Evolutionary conservation across 2,888 invertebrate species (phyloP).

Genomic region (Eumerus sabulonum): DNA sequence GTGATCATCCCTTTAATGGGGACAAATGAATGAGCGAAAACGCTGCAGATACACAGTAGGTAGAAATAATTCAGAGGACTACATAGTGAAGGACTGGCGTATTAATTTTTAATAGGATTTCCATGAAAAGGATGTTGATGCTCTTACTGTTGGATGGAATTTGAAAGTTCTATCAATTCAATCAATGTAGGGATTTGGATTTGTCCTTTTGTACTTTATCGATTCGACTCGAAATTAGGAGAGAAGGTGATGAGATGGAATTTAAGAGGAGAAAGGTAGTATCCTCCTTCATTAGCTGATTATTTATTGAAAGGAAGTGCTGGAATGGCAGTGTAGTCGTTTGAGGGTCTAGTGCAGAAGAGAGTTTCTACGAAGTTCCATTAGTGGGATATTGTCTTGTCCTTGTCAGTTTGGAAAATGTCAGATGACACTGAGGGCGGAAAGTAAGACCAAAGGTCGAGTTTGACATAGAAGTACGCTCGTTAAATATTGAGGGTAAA

Average conservation of each 20-base stretch:
- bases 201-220: slow-evolving; percentile 9
- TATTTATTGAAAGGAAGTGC: slow-evolving; percentile 54
- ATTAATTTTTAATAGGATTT: slow-evolving; percentile 65
- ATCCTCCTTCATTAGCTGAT: slow-evolving; percentile 25
- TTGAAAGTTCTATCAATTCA: slow-evolving; percentile 15
- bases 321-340: too few relatives aligned
- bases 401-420: too few relatives aligned
- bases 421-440: too few relatives aligned
- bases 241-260: background rate
- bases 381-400: too few relatives aligned
- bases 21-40: background rate
- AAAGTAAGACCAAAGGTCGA: too few relatives aligned
- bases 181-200: slow-evolving; percentile 30
- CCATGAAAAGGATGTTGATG: slow-evolving; percentile 52
- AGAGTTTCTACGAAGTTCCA: too few relatives aligned
- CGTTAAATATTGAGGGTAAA: too few relatives aligned
- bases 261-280: background rate
- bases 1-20: slow-evolving; percentile 52
- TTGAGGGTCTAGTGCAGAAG: too few relatives aligned
- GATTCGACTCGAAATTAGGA: slow-evolving; percentile 2
- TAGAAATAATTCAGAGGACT: slow-evolving; percentile 51
- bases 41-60: slow-evolving; percentile 18
- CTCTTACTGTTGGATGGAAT: slow-evolving; percentile 13
- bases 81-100: slow-evolving; percentile 37
- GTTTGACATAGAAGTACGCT: too few relatives aligned